Conservation (phyloP, 2,113 vertebrate genomes). For the Malaclemys terrapin region DNA sequence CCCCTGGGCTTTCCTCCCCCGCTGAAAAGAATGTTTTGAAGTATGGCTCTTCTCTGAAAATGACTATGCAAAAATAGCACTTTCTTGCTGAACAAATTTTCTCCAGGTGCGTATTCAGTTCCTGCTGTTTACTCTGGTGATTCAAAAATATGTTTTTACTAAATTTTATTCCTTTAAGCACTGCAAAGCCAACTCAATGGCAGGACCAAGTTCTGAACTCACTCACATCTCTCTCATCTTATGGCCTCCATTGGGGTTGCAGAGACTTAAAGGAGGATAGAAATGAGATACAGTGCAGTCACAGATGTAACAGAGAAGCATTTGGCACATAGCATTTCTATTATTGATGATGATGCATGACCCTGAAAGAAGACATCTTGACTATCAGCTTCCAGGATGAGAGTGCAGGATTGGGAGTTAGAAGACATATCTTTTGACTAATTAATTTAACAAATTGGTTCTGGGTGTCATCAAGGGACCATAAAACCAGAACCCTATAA, state of each 20-base stretch:
- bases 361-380: neutral
- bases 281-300: neutral
- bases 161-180: neutral
- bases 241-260: neutral
- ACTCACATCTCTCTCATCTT: neutral
- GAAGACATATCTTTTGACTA: neutral
- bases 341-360: fast-evolving
- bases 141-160: neutral
- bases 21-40: neutral
- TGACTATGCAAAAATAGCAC: neutral
- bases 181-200: neutral
- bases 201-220: neutral
- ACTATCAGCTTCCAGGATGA: neutral
- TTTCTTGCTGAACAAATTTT: neutral
- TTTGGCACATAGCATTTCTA: neutral
- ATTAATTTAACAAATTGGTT: too few species aligned
- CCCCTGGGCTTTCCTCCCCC: neutral
- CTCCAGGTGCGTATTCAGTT: neutral
- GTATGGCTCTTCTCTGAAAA: neutral
- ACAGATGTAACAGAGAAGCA: neutral
- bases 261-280: neutral
- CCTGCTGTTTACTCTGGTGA: neutral
- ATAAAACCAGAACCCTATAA: neutral
- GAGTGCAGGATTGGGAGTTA: fast-evolving
- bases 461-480: neutral